These are phyloP conservation scores for Oplegnathus fasciatus DNA, from an alignment of 2,113 vertebrate species.

Conservation along the genomic window DNA sequence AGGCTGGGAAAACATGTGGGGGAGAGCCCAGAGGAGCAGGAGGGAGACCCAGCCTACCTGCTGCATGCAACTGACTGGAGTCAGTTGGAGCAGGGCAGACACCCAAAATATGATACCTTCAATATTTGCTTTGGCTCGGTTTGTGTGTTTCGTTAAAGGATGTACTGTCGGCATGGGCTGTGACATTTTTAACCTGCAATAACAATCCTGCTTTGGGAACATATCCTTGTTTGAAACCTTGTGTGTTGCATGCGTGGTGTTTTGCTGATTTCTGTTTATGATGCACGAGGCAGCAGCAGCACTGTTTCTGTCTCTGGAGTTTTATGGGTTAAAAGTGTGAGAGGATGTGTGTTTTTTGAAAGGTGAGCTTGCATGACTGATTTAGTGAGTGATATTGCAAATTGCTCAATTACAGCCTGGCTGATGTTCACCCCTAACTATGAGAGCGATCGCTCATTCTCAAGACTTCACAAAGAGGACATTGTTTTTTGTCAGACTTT, in stretches of 20 bases:
- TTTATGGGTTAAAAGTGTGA: not conserved
- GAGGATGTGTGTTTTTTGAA: not conserved
- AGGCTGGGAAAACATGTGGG: slow-evolving; percentile 66
- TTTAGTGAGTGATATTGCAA: slow-evolving; percentile 55
- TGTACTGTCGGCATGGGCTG: slow-evolving; percentile 34
- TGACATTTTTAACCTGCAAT: slow-evolving; percentile 60
- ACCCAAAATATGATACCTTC: slow-evolving; percentile 56
- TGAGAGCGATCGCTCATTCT: slow-evolving; percentile 27
- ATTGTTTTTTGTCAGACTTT: slow-evolving; percentile 60
- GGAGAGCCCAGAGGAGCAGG: slow-evolving; percentile 30
- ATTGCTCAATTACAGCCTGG: slow-evolving; percentile 57
- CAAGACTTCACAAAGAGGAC: slow-evolving; percentile 46
- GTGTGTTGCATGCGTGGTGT: not conserved
- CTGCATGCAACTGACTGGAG: slow-evolving; percentile 41
- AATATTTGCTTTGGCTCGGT: slow-evolving; percentile 67
- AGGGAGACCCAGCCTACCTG: slow-evolving; percentile 46
- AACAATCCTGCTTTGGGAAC: slow-evolving; percentile 34
- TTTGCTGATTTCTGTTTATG: slow-evolving; percentile 6
- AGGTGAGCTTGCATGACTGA: slow-evolving; percentile 23
- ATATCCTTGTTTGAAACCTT: slow-evolving; percentile 16
- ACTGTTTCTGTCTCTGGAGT: not conserved
- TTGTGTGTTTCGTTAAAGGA: slow-evolving; percentile 31
- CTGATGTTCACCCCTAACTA: not conserved
- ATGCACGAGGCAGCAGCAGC: not conserved
- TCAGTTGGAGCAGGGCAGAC: slow-evolving; percentile 39